A percentile compares a stretch with the other conserved stretches of the same genome.
These are phyloP conservation scores for Cerastis leucographa DNA, from an alignment of 2,888 invertebrate genomes.

Conservation along the genomic window DNA sequence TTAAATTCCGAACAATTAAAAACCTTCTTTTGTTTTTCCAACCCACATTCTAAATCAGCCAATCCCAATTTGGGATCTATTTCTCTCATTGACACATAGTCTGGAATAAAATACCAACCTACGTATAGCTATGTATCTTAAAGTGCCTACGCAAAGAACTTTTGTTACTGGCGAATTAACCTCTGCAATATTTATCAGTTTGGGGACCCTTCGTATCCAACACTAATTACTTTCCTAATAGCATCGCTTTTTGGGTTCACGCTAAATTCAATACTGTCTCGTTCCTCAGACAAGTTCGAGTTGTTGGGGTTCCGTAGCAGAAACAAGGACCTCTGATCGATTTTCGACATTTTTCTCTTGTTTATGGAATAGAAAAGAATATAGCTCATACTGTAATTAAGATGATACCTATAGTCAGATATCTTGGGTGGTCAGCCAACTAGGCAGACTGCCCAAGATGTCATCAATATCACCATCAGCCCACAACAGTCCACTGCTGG, in stretches of 20 bases:
- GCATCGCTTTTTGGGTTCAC: slow-evolving; percentile 66
- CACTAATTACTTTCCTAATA: slow-evolving; percentile 80
- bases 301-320: slow-evolving; percentile 14
- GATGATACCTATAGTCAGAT: not conserved
- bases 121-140: slow-evolving; percentile 36
- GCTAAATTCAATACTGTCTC: slow-evolving; percentile 68
- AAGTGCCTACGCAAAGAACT: slow-evolving; percentile 38
- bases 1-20: not conserved
- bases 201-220: slow-evolving; percentile 67
- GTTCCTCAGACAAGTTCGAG: slow-evolving; percentile 24
- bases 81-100: slow-evolving; percentile 9
- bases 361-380: not conserved
- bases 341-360: not conserved
- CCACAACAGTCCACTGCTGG: too few relatives aligned
- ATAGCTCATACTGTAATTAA: not conserved
- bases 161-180: slow-evolving; percentile 69
- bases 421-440: too few relatives aligned
- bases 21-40: slow-evolving; percentile 23
- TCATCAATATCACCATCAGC: too few relatives aligned
- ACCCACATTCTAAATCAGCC: not conserved
- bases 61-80: slow-evolving; percentile 14
- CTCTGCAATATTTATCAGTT: slow-evolving; percentile 80
- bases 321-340: not conserved
- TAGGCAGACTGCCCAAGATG: not conserved
- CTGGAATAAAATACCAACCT: slow-evolving; percentile 24